Evolutionary conservation across 2,113 vertebrate species (phyloP).

Genomic region (Machaerirhynchus nigripectus): DNA sequence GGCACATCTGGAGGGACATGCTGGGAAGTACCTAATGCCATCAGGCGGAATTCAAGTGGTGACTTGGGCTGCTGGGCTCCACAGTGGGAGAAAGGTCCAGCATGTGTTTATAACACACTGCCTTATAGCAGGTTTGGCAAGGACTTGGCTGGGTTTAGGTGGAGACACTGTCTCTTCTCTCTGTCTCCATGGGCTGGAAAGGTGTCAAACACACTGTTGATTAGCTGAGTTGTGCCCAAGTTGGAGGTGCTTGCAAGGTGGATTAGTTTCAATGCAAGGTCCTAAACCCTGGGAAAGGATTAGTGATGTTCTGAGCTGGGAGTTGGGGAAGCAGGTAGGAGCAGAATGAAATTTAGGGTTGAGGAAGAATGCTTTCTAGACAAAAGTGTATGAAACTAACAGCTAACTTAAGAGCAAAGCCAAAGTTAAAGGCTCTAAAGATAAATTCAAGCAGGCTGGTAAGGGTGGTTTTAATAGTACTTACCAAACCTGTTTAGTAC

Average conservation of each 20-base stretch:
- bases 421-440: neutral
- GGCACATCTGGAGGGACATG: neutral
- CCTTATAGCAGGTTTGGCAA: neutral
- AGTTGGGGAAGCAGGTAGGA: neutral
- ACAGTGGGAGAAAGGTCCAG: neutral
- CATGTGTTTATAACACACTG: fast-evolving
- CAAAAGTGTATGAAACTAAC: neutral
- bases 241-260: neutral
- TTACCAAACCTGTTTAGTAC: neutral
- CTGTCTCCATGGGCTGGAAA: neutral
- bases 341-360: neutral
- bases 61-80: neutral
- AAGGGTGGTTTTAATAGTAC: neutral
- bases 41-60: neutral
- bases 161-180: neutral
- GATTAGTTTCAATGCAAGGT: neutral
- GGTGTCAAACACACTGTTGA: neutral
- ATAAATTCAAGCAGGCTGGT: neutral
- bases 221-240: neutral
- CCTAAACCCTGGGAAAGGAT: neutral
- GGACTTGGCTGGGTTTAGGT: neutral
- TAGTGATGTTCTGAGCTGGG: neutral
- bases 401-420: neutral
- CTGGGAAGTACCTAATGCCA: neutral
- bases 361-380: neutral